Evolutionary conservation across 2,888 invertebrate genomes (phyloP).

Genomic region (Pyrochroa serraticornis): DNA sequence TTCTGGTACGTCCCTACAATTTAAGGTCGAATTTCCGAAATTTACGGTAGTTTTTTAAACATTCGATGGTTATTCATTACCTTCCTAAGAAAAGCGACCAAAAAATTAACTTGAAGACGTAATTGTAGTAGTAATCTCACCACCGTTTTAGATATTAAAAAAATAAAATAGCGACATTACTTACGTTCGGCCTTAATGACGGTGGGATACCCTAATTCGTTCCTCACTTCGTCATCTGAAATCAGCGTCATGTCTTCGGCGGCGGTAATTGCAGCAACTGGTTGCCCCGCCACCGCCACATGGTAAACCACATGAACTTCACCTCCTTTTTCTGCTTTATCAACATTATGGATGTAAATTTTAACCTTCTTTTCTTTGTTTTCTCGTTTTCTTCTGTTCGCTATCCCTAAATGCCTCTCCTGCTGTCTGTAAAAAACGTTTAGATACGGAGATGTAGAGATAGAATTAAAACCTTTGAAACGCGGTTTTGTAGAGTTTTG

Average conservation of each 20-base stretch:
- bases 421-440: constrained; percentile 67
- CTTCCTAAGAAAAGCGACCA: too few species aligned
- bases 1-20: too few species aligned
- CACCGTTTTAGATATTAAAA: too few species aligned
- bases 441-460: not conserved
- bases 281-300: constrained; percentile 78
- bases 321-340: constrained; percentile 59
- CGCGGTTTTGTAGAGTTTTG: constrained; percentile 79
- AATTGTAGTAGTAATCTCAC: too few species aligned
- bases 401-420: constrained; percentile 78
- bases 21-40: too few species aligned
- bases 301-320: constrained; percentile 76
- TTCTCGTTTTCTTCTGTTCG: constrained; percentile 15
- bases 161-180: too few species aligned
- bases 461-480: constrained; percentile 75
- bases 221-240: constrained; percentile 75
- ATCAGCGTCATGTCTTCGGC: constrained; percentile 84
- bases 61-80: too few species aligned
- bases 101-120: too few species aligned
- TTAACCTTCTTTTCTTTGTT: constrained; percentile 61
- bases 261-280: constrained; percentile 80
- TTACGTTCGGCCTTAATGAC: constrained; percentile 87
- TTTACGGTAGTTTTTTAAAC: too few species aligned
- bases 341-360: constrained; percentile 72
- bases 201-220: constrained; percentile 76